Base-by-base conservation (phyloP, 1,140 invertebrate genomes). In the Drosophila tani region DNA sequence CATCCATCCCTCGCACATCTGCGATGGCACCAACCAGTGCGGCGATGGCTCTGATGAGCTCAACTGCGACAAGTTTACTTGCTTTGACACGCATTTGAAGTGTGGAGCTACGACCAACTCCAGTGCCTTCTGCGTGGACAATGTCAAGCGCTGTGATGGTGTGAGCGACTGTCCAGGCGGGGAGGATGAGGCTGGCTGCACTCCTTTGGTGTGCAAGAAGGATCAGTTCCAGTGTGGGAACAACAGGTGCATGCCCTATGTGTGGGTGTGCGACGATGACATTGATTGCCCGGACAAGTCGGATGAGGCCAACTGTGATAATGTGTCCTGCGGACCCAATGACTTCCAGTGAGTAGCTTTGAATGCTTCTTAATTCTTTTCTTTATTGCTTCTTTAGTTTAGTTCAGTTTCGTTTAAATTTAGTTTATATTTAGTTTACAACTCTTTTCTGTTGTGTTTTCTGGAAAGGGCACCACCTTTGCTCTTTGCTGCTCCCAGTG, bases 231-330 rank as follows among this genome's bases (percentile, higher is more conserved):
- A 95, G 68, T 95, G 95, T 81, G 93, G 93, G 62, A 94, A 95
- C 91, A 95, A 95, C 32, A 94, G 95, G 64, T 97, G 97, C 88
- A 96, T 97, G 84, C 96, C 96, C 14, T 91, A 93, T 7, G 95
- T 96, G 32, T 98, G 96, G 96, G 95, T 96, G 21, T 98, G 97
- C 93, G 97, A 96, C 91, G 94, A 94, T 27, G 95, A 96, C 83
- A 93, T 94, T 40, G 97, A 98, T 91, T 98, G 97, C 93, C 93
- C 93, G 14, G 96, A 96, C 83, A 94, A 94, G 53, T 94, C 95
- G 14, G 96, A 97, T 86, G 96, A 97, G 80, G 84, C 91, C 15
- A 93, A 95, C 77, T 96, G 95, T 74, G 93, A 93, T 5, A 91
- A 93, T 9, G 91, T 95, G 3, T 94, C 94, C 58, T 95, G 95